phyloP scores from a whole-genome alignment of 2,888 invertebrate species.

The Hemithea aestivaria region DNA sequence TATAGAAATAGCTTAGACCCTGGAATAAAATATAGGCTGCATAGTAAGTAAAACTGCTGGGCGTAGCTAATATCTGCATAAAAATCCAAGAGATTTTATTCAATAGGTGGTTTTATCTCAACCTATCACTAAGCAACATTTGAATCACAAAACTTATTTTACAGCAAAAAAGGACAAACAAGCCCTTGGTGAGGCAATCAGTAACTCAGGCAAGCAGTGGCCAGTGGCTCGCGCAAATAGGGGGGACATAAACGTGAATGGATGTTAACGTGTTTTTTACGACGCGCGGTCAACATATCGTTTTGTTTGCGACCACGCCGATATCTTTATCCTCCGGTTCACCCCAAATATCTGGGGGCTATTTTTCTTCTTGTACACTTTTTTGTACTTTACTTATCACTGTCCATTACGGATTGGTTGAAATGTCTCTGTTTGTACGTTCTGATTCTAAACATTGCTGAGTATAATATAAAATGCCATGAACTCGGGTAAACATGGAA shows the following conservation, averaged over 20 bases:
- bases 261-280: slow-evolving; percentile 80
- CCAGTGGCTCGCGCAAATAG: slow-evolving; percentile 69
- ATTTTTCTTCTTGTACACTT: slow-evolving; percentile 34
- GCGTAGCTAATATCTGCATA: too few species aligned
- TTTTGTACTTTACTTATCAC: slow-evolving; percentile 15
- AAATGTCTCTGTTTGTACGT: not conserved
- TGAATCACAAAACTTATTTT: not conserved
- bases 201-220: slow-evolving; percentile 63
- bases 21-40: too few species aligned
- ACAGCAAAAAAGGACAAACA: slow-evolving; percentile 10
- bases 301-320: slow-evolving; percentile 69
- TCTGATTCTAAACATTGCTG: too few species aligned
- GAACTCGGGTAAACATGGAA: too few species aligned
- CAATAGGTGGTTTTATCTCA: too few species aligned
- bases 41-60: too few species aligned
- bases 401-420: slow-evolving; percentile 1
- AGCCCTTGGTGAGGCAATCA: slow-evolving; percentile 50
- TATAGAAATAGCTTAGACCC: too few species aligned
- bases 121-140: too few species aligned
- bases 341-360: slow-evolving; percentile 54
- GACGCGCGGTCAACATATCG: slow-evolving; percentile 70
- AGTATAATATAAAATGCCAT: too few species aligned
- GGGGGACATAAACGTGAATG: slow-evolving; percentile 75
- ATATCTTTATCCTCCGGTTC: slow-evolving; percentile 67
- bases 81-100: too few species aligned